These are phyloP conservation scores for Nowickia ferox DNA, from an alignment of 2,888 invertebrate species.

Conservation along the genomic window DNA sequence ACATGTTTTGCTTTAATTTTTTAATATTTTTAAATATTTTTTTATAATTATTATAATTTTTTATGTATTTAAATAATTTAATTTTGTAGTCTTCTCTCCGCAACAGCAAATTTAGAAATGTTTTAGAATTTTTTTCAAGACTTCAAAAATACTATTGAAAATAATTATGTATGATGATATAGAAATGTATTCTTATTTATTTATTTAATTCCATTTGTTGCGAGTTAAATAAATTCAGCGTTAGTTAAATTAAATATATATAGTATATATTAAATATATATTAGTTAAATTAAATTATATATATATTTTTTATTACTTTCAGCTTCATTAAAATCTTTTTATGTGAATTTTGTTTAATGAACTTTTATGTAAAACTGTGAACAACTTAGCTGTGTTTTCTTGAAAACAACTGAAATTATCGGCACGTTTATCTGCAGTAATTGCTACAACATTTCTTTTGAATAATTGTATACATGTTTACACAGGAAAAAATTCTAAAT, in stretches of 20 bases:
- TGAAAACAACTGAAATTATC: neutral
- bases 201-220: slow-evolving; percentile 7
- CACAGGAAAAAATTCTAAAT: neutral
- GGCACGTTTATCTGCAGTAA: neutral
- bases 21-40: no score
- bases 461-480: neutral
- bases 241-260: slow-evolving; percentile 48
- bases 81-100: no score
- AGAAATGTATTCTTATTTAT: neutral
- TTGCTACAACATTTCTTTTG: slow-evolving; percentile 20
- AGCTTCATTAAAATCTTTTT: slow-evolving; percentile 31
- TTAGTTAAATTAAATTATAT: no score
- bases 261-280: no score
- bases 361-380: neutral
- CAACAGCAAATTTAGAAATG: no score
- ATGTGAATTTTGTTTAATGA: slow-evolving; percentile 14
- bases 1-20: no score
- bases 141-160: neutral
- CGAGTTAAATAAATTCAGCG: neutral
- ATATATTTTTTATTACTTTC: slow-evolving; percentile 53
- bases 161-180: neutral
- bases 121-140: neutral
- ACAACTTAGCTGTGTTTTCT: neutral
- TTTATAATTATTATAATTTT: no score
- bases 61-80: no score